phyloP scores from a whole-genome alignment of 2,888 invertebrate genomes.

The Pyrrhosoma nymphula region DNA sequence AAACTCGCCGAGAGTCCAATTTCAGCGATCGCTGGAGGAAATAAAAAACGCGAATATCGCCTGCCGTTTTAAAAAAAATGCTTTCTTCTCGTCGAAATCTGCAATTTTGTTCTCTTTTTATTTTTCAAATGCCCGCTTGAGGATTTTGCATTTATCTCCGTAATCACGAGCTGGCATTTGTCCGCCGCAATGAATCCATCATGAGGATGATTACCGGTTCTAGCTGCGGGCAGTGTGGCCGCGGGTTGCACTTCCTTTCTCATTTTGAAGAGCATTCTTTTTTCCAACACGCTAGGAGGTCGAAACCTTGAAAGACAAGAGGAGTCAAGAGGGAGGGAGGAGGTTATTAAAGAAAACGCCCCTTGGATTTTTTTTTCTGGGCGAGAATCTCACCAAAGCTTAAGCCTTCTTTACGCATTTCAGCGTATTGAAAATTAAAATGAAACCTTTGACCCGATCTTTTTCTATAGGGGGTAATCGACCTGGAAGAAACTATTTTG shows the following conservation, averaged over 20 bases:
- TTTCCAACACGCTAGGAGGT: neutral
- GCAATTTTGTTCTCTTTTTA: neutral
- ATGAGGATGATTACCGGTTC: neutral
- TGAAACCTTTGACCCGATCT: neutral
- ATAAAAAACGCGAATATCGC: neutral
- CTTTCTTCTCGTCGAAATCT: neutral
- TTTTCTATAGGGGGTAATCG: neutral
- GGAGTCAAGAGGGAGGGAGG: neutral
- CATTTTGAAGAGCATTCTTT: neutral
- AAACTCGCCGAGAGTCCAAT: neutral
- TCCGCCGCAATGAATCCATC: neutral
- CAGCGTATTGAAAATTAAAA: neutral
- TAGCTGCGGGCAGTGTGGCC: neutral
- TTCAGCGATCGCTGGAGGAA: neutral
- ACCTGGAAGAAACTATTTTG: neutral
- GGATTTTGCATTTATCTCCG: neutral
- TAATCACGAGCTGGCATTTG: neutral
- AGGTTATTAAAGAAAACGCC: neutral
- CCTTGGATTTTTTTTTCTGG: neutral
- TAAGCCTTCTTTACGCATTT: neutral
- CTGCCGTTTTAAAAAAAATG: neutral
- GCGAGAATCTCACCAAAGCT: neutral
- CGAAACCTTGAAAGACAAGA: neutral
- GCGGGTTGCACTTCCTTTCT: slow-evolving; percentile 8
- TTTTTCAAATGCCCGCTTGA: neutral